Evolutionary conservation across 1,140 invertebrate species (phyloP), one percentile per base, ranked within the genome.

Genomic region (Drosophila repleta): DNA sequence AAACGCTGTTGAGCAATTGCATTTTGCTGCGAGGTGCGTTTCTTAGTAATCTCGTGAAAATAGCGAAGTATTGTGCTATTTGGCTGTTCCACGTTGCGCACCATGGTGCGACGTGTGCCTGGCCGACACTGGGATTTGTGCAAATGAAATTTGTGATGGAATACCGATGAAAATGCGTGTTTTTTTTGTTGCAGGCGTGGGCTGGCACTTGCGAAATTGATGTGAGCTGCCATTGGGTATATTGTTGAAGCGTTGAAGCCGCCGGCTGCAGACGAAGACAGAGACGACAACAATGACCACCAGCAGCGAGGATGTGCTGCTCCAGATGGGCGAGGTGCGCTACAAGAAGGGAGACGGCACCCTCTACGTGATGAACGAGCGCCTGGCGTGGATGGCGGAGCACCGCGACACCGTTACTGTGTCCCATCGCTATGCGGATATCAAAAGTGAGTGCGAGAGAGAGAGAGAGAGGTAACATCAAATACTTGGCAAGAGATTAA

Each of bases 311-410:
- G 98, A 99, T 93, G 97, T 99, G 39, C 93, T 99, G 67, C 93
- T 98, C 71, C 97, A 98, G 93, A 95, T 99, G 67, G 95, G 95
- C 62, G 94, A 98, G 93, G 98, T 99, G 20, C 95, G 97, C 64
- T 97, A 97, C 90, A 99, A 99, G 92, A 99, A 99, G 93, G 96
- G 97, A 67, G 97, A 99, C 93, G 98, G 98, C 6, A 97, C 96
- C 5, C 93, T 99, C 21, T 99, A 99, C 92, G 94, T 99, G 35
- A 99, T 99, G 97, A 97, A 97, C 73, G 96, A 98, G 93, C 94
- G 98, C 78, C 93, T 99, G 74, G 98, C 96, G 37, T 99, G 98
- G 97, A 99, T 99, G 96, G 94, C 97, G 39, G 96, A 97, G 80
- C 97, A 98, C 85, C 94, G 95, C 81, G 97, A 98, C 81, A 97